Conservation (phyloP, 2,888 invertebrate species). For the Philonicus albiceps region DNA sequence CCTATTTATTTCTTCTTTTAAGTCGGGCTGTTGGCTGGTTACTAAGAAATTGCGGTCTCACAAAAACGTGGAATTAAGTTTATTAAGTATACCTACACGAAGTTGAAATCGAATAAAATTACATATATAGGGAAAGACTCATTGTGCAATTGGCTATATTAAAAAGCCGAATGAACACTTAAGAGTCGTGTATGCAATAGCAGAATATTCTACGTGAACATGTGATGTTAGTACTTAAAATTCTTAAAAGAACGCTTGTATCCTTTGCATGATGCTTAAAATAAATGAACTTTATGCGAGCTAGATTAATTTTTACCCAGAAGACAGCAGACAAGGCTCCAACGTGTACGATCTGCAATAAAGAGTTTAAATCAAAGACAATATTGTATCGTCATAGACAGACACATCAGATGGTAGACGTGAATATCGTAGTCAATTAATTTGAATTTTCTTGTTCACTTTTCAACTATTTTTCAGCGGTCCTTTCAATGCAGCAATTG, state of each 20-base stretch:
- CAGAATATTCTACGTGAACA: neutral
- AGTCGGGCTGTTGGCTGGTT: no score
- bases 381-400: constrained; percentile 70
- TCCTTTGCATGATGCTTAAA: neutral
- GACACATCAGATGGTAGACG: constrained; percentile 67
- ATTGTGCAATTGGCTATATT: no score
- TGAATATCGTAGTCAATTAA: neutral
- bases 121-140: no score
- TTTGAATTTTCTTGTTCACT: neutral
- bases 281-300: neutral
- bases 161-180: no score
- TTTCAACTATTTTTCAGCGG: constrained; percentile 42
- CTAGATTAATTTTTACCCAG: constrained; percentile 43
- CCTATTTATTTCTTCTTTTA: no score
- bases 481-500: constrained; percentile 63
- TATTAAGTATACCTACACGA: no score
- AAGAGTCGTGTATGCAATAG: no score
- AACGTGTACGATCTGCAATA: constrained; percentile 70
- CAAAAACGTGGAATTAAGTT: neutral
- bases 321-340: constrained; percentile 68
- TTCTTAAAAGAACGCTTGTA: neutral
- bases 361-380: constrained; percentile 69
- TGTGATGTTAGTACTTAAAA: neutral
- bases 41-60: no score
- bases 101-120: no score